A percentile compares a stretch with the other conserved stretches of the same genome.
Conservation (phyloP, 2,888 invertebrate genomes). For the Eubasilissa splendida region DNA sequence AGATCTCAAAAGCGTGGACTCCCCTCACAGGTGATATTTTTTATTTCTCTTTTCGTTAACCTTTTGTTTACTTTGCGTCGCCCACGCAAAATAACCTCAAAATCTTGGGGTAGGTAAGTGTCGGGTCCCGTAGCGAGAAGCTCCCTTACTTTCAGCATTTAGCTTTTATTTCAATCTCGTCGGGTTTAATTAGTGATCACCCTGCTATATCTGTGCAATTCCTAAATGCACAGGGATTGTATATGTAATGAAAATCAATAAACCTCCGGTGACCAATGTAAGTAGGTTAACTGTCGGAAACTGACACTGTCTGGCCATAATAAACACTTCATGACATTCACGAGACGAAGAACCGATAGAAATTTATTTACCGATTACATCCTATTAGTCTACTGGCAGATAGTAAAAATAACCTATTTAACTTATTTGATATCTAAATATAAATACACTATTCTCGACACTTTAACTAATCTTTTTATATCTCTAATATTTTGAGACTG, state of each 20-base stretch:
- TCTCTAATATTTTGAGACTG: too few relatives aligned
- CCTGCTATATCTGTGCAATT: not conserved
- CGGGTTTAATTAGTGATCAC: not conserved
- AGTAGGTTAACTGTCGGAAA: constrained; percentile 31
- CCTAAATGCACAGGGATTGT: constrained; percentile 11
- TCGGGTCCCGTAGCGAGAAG: not conserved
- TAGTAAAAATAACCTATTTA: too few relatives aligned
- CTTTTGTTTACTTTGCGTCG: constrained; percentile 14
- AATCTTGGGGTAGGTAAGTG: constrained; percentile 29
- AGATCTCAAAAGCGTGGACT: not conserved
- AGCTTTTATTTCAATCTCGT: not conserved
- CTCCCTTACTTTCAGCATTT: too few relatives aligned
- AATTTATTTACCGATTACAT: too few relatives aligned
- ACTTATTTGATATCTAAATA: too few relatives aligned
- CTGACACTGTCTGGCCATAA: too few relatives aligned
- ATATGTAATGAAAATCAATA: constrained; percentile 48
- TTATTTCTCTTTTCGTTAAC: not conserved
- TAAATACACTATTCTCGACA: too few relatives aligned
- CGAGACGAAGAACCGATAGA: too few relatives aligned
- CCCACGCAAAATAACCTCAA: constrained; percentile 13
- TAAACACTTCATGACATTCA: too few relatives aligned
- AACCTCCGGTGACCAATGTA: constrained; percentile 34
- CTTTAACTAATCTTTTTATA: too few relatives aligned
- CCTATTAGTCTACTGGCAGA: too few relatives aligned
- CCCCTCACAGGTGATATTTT: constrained; percentile 5